Conservation (phyloP, 1,140 invertebrate species). For the Heliconius hewitsoni region DNA sequence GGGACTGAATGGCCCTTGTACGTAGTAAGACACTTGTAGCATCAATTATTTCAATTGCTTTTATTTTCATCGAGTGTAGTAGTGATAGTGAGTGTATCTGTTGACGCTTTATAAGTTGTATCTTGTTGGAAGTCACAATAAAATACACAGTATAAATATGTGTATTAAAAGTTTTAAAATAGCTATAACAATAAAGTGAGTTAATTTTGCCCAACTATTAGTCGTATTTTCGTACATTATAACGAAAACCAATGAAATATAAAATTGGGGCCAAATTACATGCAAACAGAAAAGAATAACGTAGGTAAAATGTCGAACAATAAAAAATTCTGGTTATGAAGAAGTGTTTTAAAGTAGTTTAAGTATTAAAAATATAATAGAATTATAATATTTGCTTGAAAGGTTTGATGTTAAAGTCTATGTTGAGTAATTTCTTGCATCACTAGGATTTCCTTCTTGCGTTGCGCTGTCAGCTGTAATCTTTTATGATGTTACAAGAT, state of each 20-base stretch:
- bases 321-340: background rate
- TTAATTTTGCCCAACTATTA: too few species aligned
- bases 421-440: constrained; percentile 33
- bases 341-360: background rate
- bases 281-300: background rate
- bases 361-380: background rate
- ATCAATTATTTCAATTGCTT: constrained; percentile 63
- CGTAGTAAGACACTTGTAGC: constrained; percentile 47
- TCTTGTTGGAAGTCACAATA: background rate
- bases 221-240: too few species aligned
- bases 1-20: constrained; percentile 43
- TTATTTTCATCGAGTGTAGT: constrained; percentile 52
- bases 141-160: background rate
- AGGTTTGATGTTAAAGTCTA: constrained; percentile 9
- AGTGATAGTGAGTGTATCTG: constrained; percentile 55
- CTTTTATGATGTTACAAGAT: constrained; percentile 33
- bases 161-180: too few species aligned
- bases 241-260: background rate
- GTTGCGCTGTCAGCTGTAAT: constrained; percentile 28
- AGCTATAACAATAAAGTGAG: too few species aligned
- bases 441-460: constrained; percentile 35
- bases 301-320: background rate
- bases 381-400: constrained; percentile 8
- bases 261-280: background rate
- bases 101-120: constrained; percentile 32